phyloP scores from a whole-genome alignment of 2,888 invertebrate species.

The Hypomecis atomaria region DNA sequence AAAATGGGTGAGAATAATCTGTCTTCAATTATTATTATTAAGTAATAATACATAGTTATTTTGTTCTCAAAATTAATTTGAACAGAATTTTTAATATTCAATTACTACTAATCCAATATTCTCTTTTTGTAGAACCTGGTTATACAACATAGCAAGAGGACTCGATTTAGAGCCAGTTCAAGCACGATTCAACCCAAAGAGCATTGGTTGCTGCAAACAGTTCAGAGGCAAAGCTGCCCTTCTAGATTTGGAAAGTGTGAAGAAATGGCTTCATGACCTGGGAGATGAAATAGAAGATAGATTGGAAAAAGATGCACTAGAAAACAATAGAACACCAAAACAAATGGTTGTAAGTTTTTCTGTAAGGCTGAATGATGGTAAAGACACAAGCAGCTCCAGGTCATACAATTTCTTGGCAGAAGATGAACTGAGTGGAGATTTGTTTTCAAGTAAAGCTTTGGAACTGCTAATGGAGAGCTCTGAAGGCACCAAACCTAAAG shows the following conservation, averaged over 20 bases:
- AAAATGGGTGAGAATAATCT: slow-evolving; percentile 89
- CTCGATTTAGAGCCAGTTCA: slow-evolving; percentile 95
- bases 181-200: slow-evolving; percentile 93
- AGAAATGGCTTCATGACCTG: slow-evolving; percentile 93
- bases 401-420: slow-evolving; percentile 82
- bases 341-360: slow-evolving; percentile 91
- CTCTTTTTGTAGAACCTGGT: slow-evolving; percentile 87
- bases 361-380: slow-evolving; percentile 80
- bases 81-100: too few species aligned
- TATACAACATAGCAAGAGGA: slow-evolving; percentile 94
- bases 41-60: background rate
- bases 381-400: slow-evolving; percentile 87
- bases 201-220: slow-evolving; percentile 98
- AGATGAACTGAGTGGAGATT: slow-evolving; percentile 87
- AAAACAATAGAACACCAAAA: slow-evolving; percentile 93
- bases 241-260: slow-evolving; percentile 86
- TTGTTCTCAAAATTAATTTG: too few species aligned
- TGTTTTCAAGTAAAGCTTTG: slow-evolving; percentile 87
- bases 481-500: slow-evolving; percentile 69
- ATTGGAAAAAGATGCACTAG: slow-evolving; percentile 90
- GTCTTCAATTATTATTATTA: background rate
- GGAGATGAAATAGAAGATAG: slow-evolving; percentile 93
- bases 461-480: slow-evolving; percentile 87
- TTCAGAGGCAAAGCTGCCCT: slow-evolving; percentile 93
- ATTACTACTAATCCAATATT: too few species aligned